These are phyloP conservation scores for Papilio elwesi DNA, from an alignment of 2,888 invertebrate genomes.

Conservation along the genomic window DNA sequence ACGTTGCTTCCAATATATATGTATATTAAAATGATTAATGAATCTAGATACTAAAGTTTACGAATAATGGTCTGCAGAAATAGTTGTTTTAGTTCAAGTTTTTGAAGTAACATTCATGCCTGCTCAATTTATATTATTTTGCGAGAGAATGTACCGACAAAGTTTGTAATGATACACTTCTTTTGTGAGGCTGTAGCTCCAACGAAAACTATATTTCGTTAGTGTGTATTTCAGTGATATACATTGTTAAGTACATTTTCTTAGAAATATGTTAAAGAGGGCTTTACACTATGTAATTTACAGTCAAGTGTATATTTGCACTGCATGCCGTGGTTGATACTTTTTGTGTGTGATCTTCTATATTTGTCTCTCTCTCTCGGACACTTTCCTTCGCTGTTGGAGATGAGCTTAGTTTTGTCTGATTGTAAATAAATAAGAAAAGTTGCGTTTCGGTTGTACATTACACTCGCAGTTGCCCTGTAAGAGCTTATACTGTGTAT, in stretches of 20 bases:
- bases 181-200: constrained; percentile 58
- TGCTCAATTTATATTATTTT: constrained; percentile 14
- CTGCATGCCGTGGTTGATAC: constrained; percentile 33
- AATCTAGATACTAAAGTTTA: constrained; percentile 57
- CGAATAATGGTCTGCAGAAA: constrained; percentile 40
- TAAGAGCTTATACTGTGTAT: constrained; percentile 60
- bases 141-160: constrained; percentile 16
- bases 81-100: constrained; percentile 53
- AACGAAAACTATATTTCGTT: constrained; percentile 62
- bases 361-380: constrained; percentile 2
- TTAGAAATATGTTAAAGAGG: constrained; percentile 14
- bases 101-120: constrained; percentile 40
- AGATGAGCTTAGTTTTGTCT: not conserved
- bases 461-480: constrained; percentile 76
- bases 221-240: constrained; percentile 46
- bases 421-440: constrained; percentile 3
- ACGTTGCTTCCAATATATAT: constrained; percentile 74
- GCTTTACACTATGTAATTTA: constrained; percentile 37
- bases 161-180: constrained; percentile 7
- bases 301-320: constrained; percentile 34
- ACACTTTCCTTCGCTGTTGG: constrained; percentile 1
- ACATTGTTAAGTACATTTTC: constrained; percentile 42
- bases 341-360: constrained; percentile 44
- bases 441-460: constrained; percentile 20
- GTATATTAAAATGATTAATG: constrained; percentile 60